Conservation (phyloP, 2,113 vertebrate species). For the Charina bottae region DNA sequence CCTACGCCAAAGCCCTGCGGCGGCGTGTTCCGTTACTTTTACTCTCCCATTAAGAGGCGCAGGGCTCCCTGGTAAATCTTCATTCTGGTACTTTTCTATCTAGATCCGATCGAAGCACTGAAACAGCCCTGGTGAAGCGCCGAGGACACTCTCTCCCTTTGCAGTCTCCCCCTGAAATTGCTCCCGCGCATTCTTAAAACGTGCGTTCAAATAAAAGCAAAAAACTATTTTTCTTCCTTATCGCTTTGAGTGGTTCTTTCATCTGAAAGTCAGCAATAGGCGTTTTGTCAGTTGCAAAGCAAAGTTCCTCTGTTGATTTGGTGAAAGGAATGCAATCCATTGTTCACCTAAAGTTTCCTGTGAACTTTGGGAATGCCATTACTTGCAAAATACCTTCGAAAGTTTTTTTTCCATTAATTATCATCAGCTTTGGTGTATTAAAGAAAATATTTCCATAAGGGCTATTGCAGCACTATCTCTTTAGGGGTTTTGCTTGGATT, state of each 20-base stretch:
- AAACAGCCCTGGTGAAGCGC: neutral
- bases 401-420: neutral
- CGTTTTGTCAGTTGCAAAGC: neutral
- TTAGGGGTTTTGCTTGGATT: slow-evolving; percentile 4
- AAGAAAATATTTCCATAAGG: neutral
- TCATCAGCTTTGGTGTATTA: neutral
- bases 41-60: neutral
- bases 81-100: neutral
- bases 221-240: neutral
- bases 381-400: neutral
- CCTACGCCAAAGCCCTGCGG: neutral
- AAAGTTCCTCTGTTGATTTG: neutral
- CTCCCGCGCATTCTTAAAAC: neutral
- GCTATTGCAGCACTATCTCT: neutral
- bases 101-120: neutral
- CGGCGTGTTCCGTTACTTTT: neutral
- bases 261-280: neutral
- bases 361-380: neutral
- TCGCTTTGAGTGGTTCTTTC: neutral
- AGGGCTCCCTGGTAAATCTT: neutral
- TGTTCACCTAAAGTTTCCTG: neutral
- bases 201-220: neutral
- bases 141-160: neutral
- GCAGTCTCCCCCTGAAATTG: neutral
- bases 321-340: neutral